Base-by-base conservation (phyloP, 2,888 invertebrate species). In the Drosophila emarginata region DNA sequence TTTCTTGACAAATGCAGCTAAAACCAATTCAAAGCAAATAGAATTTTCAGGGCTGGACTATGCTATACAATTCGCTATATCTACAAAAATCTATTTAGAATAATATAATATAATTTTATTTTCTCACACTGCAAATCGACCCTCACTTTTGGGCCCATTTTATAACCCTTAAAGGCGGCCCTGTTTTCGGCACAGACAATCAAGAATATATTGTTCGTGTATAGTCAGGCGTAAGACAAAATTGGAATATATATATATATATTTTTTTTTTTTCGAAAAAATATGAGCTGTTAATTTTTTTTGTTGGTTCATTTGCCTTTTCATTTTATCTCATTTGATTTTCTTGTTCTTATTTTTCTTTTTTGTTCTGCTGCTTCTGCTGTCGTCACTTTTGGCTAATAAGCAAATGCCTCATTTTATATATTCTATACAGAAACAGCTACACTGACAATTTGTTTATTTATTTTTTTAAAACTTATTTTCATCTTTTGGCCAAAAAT, bases 381-480 rank as follows among this genome's bases (percentile, higher is more conserved):
- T 87, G 77, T 87, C 88, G 88, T 82, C 78, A 78, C 65, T 63
- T 67, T 58, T 62, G 56, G 64, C 69, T 61, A 53, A 77, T 80
- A 75, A 61, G 70, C 66, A 66, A 59, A 57, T 64, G 66, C 59
- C 74, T 21, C 23, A 7, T 36, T 57, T 12, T 57, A 52, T 51
- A 15, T 52, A 68, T 63, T 57, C 18, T 57, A 45, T 18, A 37
- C 37, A 40, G 50, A 52, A 72, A 4, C 23, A 23, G 23, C 26
- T 26, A 65, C 51, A 65, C 26, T 61, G 61, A 39, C 21, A 39
- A 59, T 53, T 67, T 81, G 87, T 80, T 78, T 81, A 80, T 80
- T 80, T 72, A 76, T 72, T 68, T 23, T 59, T 54, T 63, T 57
- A 15, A 60, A 57, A 66, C 76, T 74, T 45, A 45, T 45, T 45